Base-by-base conservation (phyloP, 2,888 invertebrate species). In the Aelia acuminata region DNA sequence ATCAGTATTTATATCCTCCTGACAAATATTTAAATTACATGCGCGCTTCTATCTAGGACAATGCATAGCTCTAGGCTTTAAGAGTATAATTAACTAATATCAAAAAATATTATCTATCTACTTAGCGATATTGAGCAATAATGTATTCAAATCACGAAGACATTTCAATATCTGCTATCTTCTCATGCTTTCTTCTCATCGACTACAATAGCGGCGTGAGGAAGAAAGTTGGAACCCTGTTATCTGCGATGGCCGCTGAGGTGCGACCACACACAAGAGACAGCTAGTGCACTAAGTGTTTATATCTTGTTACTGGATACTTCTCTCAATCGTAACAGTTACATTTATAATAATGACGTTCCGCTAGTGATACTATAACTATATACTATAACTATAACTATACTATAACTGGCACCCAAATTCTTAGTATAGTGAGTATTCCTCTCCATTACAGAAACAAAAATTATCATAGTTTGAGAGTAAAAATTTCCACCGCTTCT, bases 121-220 rank as follows among this genome's bases (percentile, higher is more conserved):
- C 53, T 85, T 53, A 85, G 53, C 39, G 57, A 49, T 31, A 85
- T 53, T 85, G 49, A n/a, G 39, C 85, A 85, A 85, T 85, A 85
- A 85, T 85, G 50, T 85, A 85, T 85, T 85, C 85, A 31, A 85
- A 53, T 39, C 85, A 85, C 85, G 85, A 85, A 53, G 53, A 53
- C 50, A 53, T 85, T 53, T 53, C 85, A 53, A 85, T 53, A 85
- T 85, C 85, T 53, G 43, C 43, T 43, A 80, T 80, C 80, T 80
- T 80, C 80, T 80, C 80, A 80, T 80, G 80, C 80, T 80, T 80
- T 80, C 80, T 80, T 80, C 80, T 80, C 80, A 80, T 80, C 80
- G 80, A 80, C 80, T 80, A 80, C 80, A 80, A 80, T 80, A n/a
- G 80, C 43, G 43, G 43, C 80, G 80, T 80, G 80, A 80, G 39